Evolutionary conservation across 1,140 invertebrate genomes (phyloP), one percentile per base, ranked within the genome.

Genomic region (Drosophila varians): DNA sequence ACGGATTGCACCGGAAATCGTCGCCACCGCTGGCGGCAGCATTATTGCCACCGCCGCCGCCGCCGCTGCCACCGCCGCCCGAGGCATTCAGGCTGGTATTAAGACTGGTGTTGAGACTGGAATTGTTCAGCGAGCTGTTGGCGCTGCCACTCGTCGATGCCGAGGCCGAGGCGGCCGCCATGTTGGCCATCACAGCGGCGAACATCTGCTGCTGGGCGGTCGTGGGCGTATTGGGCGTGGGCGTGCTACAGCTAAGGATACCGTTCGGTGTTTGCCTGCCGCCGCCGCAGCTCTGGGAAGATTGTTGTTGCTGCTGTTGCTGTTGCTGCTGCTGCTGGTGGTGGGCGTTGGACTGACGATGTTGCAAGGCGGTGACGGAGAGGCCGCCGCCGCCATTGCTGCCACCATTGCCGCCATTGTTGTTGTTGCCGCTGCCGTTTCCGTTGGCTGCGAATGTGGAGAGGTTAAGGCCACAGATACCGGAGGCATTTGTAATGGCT

Each of bases 1-100:
- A 96, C 88, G 95, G 95, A 93, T 96, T 95, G 93, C 95, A 96
- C 92, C 95, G 94, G 94, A 96, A 96, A 92, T 96, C 95, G 92
- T 95, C 95, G 88, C 93, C 94, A 91, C 92, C 84, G 46, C 77
- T 74, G 3, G 57, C 31, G 0, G n/a, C 36, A 0, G 21, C 57
- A 9, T 43, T 8, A 3, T 55, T 64, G n/a, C n/a, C n/a, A n/a
- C n/a, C 95, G 88, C 93, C 94, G 91, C 92, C 84, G 46, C 77
- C 72, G 3, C 54, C 31, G 0, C 8, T 25, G 0, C 23, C 57
- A 9, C 46, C 5, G 45, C 56, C 61, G 51, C 70, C 70, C 5
- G 91, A 92, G 75, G 91, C 92, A 90, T 92, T 92, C 83, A 92
- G 28, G 7, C 58, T 43, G 5, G 60, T n/a, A 21, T 51, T 38